Percentiles rank a stretch among this genome's conserved stretches.
Conservation (phyloP, 2,113 vertebrate species). For the Chitala chitala region DNA sequence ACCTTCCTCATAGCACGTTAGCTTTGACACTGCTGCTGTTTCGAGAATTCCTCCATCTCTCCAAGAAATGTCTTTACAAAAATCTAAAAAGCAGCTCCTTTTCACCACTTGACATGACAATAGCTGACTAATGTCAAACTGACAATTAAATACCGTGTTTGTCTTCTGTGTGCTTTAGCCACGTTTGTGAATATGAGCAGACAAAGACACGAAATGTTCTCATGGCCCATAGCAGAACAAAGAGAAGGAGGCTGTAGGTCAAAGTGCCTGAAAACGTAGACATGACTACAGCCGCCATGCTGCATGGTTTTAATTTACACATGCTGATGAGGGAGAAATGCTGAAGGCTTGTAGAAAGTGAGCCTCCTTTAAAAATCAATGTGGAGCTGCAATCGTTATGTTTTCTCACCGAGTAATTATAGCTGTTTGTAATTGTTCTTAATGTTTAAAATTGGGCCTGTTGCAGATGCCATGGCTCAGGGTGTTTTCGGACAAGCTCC, state of each 20-base stretch:
- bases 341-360: not conserved
- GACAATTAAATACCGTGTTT: not conserved
- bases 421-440: slow-evolving; percentile 45
- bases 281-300: not conserved
- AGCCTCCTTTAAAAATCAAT: not conserved
- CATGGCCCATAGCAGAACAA: no score
- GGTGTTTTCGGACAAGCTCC: not conserved
- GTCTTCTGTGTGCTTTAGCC: not conserved
- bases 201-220: no score
- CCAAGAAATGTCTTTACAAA: no score
- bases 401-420: slow-evolving; percentile 50
- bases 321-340: not conserved
- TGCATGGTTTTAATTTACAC: not conserved
- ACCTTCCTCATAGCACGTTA: no score
- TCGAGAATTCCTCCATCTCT: no score
- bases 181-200: no score
- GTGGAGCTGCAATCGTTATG: slow-evolving; percentile 35
- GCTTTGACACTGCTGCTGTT: no score
- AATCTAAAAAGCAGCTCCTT: no score
- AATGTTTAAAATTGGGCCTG: slow-evolving; percentile 45
- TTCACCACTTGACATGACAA: not conserved
- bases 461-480: slow-evolving; percentile 32
- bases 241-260: no score
- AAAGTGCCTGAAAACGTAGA: not conserved
- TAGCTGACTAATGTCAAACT: not conserved